Base-by-base conservation (phyloP, 2,797 vertebrate genomes). In the Epinephelus malabaricus region DNA sequence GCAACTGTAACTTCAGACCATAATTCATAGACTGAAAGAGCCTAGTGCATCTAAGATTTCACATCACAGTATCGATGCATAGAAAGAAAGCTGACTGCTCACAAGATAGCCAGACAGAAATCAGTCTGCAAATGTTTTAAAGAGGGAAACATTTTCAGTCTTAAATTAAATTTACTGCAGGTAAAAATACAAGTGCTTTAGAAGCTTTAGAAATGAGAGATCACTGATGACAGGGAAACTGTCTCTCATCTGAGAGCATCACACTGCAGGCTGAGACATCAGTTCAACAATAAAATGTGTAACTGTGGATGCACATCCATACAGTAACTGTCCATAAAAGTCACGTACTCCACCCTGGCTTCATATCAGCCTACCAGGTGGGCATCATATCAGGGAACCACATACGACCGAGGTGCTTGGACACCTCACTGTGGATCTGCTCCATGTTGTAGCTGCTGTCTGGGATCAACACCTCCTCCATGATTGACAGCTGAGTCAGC, bases 351-450 rank as follows among this genome's bases (percentile, higher is more conserved):
- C 47, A 15, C 3, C 60, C 55, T 65, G 67, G 70, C 47, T 62
- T 62, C 50, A 12, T 53, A 45, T 60, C 73, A 49, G 34, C 71
- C 82, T 93, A 98, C 98, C 97, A 99, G 3, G 97, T 98, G 59
- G 98, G 97, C 98, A 99, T 99, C 97, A 98, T 97, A 66, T 99
- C 98, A 4, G 97, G 97, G 90, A 97, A 98, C 97, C 98, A 99
- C 67, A 97, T 96, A 84, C 97, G 96, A 27, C 97, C 97, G 2
- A 99, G 96, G 89, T 99, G 97, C 90, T 98, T 98, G 40, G 97
- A 98, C 80, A 99, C 97, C 89, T 99, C 97, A 91, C 97, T 97
- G 3, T 98, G 97, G 88, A 99, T 98, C 93, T 99, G 97, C 89
- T 99, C 98, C 91, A 97, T 95, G 92, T 94, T 97, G 92, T 97